These are phyloP conservation scores for Hanleya hanleyi DNA, from an alignment of 2,888 invertebrate genomes.

Conservation along the genomic window DNA sequence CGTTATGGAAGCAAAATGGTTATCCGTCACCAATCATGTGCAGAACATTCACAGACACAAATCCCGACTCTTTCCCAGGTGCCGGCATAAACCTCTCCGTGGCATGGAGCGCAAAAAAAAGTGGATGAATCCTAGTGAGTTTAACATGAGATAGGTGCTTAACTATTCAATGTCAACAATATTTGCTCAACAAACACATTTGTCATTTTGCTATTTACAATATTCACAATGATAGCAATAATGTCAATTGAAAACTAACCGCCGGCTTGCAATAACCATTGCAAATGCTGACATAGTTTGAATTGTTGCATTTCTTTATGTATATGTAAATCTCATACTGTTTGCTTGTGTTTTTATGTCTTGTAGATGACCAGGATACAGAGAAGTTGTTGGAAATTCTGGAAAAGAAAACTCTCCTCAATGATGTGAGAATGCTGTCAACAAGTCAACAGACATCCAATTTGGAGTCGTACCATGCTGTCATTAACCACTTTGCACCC, in stretches of 20 bases:
- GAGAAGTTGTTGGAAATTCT: not conserved
- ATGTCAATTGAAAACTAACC: too few relatives aligned
- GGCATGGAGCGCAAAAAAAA: slow-evolving; percentile 16
- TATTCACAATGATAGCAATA: too few relatives aligned
- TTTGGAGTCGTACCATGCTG: slow-evolving; percentile 37
- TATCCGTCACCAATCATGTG: slow-evolving; percentile 34
- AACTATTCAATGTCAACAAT: too few relatives aligned
- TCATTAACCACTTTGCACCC: slow-evolving; percentile 44
- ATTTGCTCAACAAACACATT: too few relatives aligned
- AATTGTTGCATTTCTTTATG: too few relatives aligned
- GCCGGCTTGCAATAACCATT: too few relatives aligned
- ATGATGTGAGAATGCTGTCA: slow-evolving; percentile 36
- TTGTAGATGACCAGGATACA: not conserved
- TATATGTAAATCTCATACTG: too few relatives aligned
- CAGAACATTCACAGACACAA: slow-evolving; percentile 36
- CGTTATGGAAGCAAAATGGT: slow-evolving; percentile 35
- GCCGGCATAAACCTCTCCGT: slow-evolving; percentile 26
- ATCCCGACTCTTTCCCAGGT: slow-evolving; percentile 14
- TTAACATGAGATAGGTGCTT: too few relatives aligned
- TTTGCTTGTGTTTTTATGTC: not conserved
- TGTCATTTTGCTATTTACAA: too few relatives aligned
- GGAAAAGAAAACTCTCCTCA: not conserved
- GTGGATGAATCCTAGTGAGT: slow-evolving; percentile 10
- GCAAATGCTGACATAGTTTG: too few relatives aligned
- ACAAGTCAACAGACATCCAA: slow-evolving; percentile 37